Evolutionary conservation across 2,888 invertebrate genomes (phyloP), one percentile per base, ranked within the genome.

Genomic region (Beris chalybata): DNA sequence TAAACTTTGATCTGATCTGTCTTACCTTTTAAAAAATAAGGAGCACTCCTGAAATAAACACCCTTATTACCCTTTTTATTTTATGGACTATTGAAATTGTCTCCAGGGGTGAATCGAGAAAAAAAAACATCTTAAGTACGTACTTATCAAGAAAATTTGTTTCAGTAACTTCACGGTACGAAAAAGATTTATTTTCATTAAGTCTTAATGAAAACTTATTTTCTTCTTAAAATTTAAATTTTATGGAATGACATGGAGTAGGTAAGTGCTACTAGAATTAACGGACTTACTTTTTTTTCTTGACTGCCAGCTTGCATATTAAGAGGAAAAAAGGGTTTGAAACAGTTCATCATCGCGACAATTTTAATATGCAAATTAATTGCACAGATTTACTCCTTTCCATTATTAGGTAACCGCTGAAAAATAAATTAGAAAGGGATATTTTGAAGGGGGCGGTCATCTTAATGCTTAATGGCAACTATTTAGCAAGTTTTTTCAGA

Each of bases 301-400:
- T 5, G 54, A 12, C 9, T 5, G 22, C 31, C 9, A 54, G 4
- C 2, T 30, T 31, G 9, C 31, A 54, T 52, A 29, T 13, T 52
- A 52, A 52, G 9, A 31, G 29, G 31, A 7, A 12, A n/a, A 48
- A 15, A 48, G 48, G 48, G 13, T 13, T n/a, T 52, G 29, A 7
- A 12, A 43, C 15, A 9, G 30, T 43, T 61, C 47, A 61, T 61
- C 52, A 61, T 11, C 12, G 32, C 50, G 61, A 47, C 52, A 61
- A 61, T 61, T 61, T 61, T 61, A 54, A 54, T 61, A 61, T 61
- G 61, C 61, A 61, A 61, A 61, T 61, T 61, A 61, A 61, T 61
- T 61, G 61, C 43, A 61, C 50, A 43, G 50, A 61, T 50, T 61
- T 61, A 61, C 38, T 38, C 22, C 22, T 22, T 22, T 22, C 22